Evolutionary conservation across 2,797 vertebrate species (phyloP).

Genomic region (Vultur gryphus): DNA sequence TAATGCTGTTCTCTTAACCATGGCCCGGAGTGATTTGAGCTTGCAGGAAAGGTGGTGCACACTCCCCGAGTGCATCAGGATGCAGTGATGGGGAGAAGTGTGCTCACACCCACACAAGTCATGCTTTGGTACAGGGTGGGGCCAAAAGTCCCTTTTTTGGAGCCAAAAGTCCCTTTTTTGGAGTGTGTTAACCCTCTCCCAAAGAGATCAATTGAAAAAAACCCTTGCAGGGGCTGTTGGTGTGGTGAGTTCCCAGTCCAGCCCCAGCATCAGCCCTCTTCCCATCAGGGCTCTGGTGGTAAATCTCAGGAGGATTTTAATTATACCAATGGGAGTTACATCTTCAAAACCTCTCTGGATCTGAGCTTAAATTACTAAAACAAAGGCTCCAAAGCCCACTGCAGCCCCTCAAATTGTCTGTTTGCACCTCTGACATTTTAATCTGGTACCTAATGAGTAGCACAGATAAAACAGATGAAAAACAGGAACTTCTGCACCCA

Average conservation of each 20-base stretch:
- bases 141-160: background rate
- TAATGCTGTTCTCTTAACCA: background rate
- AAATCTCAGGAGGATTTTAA: background rate
- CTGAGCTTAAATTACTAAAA: background rate
- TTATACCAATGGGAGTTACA: background rate
- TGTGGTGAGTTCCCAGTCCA: background rate
- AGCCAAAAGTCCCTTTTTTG: background rate
- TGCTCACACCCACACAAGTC: background rate
- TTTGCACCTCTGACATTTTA: background rate
- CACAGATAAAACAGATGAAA: background rate
- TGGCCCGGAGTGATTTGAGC: background rate
- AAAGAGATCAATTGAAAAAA: background rate
- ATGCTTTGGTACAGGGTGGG: background rate
- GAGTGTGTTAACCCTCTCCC: background rate
- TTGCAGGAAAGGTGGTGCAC: background rate
- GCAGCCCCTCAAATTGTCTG: background rate
- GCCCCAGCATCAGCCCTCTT: background rate
- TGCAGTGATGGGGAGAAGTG: background rate
- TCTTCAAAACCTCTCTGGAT: background rate
- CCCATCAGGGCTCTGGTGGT: background rate
- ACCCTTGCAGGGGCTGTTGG: background rate
- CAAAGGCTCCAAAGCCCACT: background rate
- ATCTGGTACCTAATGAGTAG: background rate
- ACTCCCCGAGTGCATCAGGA: accelerated
- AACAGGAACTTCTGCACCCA: background rate